phyloP scores from a whole-genome alignment of 2,113 vertebrate species.

The Todiramphus chloris region DNA sequence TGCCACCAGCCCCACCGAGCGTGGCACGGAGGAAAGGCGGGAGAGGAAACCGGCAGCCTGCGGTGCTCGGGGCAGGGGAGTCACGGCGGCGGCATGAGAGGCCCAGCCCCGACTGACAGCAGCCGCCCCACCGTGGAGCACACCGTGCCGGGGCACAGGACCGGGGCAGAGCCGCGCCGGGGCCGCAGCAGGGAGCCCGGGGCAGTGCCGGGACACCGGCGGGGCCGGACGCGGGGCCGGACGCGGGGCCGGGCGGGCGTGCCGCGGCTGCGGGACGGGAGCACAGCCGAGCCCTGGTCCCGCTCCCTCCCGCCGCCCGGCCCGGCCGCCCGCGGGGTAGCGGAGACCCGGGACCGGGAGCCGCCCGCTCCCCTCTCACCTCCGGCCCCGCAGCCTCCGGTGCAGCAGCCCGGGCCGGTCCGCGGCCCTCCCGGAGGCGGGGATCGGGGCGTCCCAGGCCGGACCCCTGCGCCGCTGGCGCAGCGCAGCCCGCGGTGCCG shows the following conservation, averaged over 20 bases:
- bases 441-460: background rate
- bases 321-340: background rate
- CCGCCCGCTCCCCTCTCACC: conserved; percentile 16
- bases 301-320: conserved; percentile 1
- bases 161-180: background rate
- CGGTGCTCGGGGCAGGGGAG: background rate
- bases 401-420: background rate
- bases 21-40: background rate
- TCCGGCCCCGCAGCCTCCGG: conserved; percentile 1
- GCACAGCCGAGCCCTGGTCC: background rate
- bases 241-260: background rate
- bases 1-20: background rate
- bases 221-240: background rate
- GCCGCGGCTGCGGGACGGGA: background rate
- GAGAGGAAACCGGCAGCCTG: background rate
- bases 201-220: background rate
- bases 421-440: background rate
- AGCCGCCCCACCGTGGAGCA: background rate
- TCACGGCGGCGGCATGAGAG: background rate
- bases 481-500: background rate
- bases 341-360: background rate
- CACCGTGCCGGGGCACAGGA: background rate
- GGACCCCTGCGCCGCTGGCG: background rate
- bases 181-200: background rate
- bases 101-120: background rate